These are phyloP conservation scores for Remorina albescens DNA, from an alignment of 2,797 vertebrate species.

Conservation along the genomic window DNA sequence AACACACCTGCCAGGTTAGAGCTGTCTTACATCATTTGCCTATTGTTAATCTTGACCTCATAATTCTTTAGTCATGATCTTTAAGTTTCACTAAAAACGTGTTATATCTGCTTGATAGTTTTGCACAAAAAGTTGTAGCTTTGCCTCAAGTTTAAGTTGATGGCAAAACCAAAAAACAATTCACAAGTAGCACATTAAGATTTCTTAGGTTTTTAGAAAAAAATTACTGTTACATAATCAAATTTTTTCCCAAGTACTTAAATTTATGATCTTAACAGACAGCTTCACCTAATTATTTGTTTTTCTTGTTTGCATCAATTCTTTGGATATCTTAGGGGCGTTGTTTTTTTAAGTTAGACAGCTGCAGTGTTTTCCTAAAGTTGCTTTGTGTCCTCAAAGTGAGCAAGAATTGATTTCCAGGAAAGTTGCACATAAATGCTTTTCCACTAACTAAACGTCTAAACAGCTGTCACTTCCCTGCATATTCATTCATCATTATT, in stretches of 20 bases:
- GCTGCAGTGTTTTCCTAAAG: slow-evolving; percentile 22
- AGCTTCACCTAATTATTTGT: not conserved
- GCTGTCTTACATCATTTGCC: slow-evolving; percentile 60
- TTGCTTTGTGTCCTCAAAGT: slow-evolving; percentile 67
- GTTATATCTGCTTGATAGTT: slow-evolving; percentile 34
- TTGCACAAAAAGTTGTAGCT: slow-evolving; percentile 35
- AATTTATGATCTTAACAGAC: slow-evolving; percentile 1
- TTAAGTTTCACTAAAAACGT: slow-evolving; percentile 12
- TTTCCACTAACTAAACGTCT: slow-evolving; percentile 68
- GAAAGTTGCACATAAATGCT: slow-evolving; percentile 76
- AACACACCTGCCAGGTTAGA: slow-evolving; percentile 66
- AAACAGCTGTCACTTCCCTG: slow-evolving; percentile 87
- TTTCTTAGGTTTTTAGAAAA: not conserved
- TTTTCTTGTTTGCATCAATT: not conserved
- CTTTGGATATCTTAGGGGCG: not conserved
- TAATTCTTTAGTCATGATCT: slow-evolving; percentile 53
- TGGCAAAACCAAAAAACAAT: slow-evolving; percentile 24
- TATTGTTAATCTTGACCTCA: slow-evolving; percentile 68
- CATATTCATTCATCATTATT: slow-evolving; percentile 88
- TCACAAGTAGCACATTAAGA: slow-evolving; percentile 30
- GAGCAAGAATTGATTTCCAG: slow-evolving; percentile 55
- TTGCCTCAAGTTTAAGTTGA: slow-evolving; percentile 23
- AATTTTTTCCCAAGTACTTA: not conserved
- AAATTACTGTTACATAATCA: slow-evolving; percentile 6
- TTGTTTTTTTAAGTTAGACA: slow-evolving; percentile 2